Base-by-base conservation (phyloP, 2,113 vertebrate genomes). In the Puffinus mauretanicus region DNA sequence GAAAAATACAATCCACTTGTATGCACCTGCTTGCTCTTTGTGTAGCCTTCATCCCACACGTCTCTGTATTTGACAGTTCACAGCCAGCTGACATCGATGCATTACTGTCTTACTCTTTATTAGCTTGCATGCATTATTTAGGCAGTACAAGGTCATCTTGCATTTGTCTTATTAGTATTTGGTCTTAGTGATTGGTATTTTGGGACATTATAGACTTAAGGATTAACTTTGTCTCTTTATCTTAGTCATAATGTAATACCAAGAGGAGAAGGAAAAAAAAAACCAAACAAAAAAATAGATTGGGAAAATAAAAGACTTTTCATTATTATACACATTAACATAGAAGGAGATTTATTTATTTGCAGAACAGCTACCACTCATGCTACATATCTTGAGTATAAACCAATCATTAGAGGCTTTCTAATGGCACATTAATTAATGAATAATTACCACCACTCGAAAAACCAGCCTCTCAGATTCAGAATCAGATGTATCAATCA, bases 21-120 rank as follows among this genome's bases (percentile, higher is more conserved):
- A 61, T 3, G 6, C 2, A 79, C 17, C 27, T 65, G 25, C 25
- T 82, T 91, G 13, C 26, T 78, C 24, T 88, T 70, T n/a, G 9
- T 0, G 0, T 27, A 73, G 25, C 47, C 54, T 61, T 93, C 62
- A 58, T 54, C 26, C 25, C 22, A 67, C 11, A 2, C 3, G 1
- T 64, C 42, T 49, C 16, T 60, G 21, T 25, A 17, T 91, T 36
- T 71, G n/a, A 26, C 19, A 55, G 7, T 51, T 88, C 46, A 75
- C 29, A 84, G 38, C 12, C 49, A 77, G 27, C 7, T 93, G 58
- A 55, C 7, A n/a, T 29, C 1, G 1, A 38, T 62, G 64, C 12
- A 67, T 71, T 84, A 6, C 9, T 82, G 3, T 40, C 27, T 78
- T 21, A 40, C 7, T 73, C 25, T 84, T 79, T 72, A 40, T 79